These are phyloP conservation scores for Mormyrus proboscirostris DNA, from an alignment of 2,797 vertebrate species.

Conservation along the genomic window DNA sequence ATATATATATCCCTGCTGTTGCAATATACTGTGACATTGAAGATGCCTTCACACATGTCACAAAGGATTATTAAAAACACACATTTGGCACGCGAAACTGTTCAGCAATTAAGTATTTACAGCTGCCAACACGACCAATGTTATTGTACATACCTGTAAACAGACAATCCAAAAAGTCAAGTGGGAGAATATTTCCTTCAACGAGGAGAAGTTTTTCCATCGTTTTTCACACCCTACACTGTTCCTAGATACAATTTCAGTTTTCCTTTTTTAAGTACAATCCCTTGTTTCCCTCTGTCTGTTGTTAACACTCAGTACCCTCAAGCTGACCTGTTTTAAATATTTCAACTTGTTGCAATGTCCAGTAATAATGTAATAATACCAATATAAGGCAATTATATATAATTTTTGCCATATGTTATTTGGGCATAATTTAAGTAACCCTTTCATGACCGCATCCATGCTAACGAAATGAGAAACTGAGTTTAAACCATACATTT, in stretches of 20 bases:
- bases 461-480: background rate
- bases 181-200: background rate
- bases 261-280: background rate
- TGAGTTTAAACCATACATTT: background rate
- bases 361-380: slow-evolving; percentile 6
- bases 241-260: background rate
- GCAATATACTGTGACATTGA: slow-evolving; percentile 8
- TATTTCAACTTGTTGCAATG: background rate
- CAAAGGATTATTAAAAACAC: background rate
- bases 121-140: background rate
- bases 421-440: background rate
- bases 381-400: background rate
- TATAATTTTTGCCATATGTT: background rate
- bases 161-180: background rate
- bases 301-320: too few species aligned
- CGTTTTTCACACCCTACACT: background rate
- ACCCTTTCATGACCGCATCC: background rate
- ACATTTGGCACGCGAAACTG: background rate
- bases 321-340: background rate
- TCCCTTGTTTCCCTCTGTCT: background rate
- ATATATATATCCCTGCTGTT: slow-evolving; percentile 23
- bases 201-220: background rate
- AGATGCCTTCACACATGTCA: background rate
- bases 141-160: background rate
- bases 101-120: background rate